These are phyloP conservation scores for Thecocarcelia acutangulata DNA, from an alignment of 2,888 invertebrate species.

Conservation along the genomic window DNA sequence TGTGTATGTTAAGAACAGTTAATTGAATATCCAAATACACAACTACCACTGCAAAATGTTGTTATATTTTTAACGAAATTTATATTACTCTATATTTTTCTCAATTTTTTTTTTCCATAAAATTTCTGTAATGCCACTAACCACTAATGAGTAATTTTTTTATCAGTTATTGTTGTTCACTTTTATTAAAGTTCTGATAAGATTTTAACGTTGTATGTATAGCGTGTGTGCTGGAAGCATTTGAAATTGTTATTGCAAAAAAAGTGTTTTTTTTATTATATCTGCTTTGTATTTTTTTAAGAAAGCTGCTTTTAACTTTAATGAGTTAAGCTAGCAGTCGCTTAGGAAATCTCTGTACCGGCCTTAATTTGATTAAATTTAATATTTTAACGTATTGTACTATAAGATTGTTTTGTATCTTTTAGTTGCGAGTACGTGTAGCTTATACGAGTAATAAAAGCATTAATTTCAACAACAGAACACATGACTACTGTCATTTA, in stretches of 20 bases:
- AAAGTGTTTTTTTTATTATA: background rate
- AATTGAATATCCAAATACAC: constrained; percentile 51
- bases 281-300: background rate
- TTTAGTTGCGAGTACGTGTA: constrained; percentile 19
- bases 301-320: too few relatives aligned
- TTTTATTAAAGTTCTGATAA: constrained; percentile 43
- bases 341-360: too few relatives aligned
- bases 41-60: constrained; percentile 44
- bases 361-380: background rate
- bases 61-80: constrained; percentile 5
- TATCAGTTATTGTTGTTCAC: constrained; percentile 44
- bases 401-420: constrained; percentile 35
- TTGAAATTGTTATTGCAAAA: constrained; percentile 16
- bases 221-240: background rate
- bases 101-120: constrained; percentile 21
- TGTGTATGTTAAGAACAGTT: constrained; percentile 40
- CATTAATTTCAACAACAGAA: constrained; percentile 47
- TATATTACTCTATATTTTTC: constrained; percentile 27
- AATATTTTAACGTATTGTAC: background rate
- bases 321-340: too few relatives aligned
- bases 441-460: constrained; percentile 10
- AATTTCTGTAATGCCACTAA: constrained; percentile 20
- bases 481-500: constrained; percentile 34
- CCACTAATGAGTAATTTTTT: constrained; percentile 44
- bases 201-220: constrained; percentile 32